phyloP scores from a whole-genome alignment of 2,888 invertebrate species.

The Smittia aterrima region DNA sequence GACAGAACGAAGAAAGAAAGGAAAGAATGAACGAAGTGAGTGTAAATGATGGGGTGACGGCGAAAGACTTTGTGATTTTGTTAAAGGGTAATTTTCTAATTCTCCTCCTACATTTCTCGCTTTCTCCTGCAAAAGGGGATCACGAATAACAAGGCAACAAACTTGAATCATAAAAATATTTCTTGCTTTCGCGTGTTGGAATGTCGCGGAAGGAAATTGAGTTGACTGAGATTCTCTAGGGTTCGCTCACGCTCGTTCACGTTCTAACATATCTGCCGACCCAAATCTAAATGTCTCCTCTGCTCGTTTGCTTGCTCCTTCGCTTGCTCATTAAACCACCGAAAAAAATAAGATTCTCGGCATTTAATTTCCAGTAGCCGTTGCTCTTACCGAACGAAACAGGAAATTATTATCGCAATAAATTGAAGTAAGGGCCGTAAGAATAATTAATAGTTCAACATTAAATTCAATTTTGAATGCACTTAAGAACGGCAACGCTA shows the following conservation, averaged over 20 bases:
- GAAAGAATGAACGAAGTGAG: background rate
- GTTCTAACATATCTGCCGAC: constrained; percentile 5
- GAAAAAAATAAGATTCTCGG: background rate
- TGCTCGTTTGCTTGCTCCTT: background rate
- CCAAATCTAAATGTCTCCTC: constrained; percentile 30
- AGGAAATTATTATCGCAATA: constrained; percentile 17
- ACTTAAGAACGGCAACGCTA: background rate
- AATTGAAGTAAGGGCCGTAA: background rate
- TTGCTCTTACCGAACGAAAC: background rate
- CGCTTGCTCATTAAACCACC: background rate
- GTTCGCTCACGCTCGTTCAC: background rate
- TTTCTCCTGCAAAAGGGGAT: background rate
- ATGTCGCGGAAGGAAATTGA: background rate
- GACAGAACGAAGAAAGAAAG: background rate
- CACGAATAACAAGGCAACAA: background rate
- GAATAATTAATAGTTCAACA: constrained; percentile 28
- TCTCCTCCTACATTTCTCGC: background rate
- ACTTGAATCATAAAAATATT: constrained; percentile 24
- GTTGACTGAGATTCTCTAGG: background rate
- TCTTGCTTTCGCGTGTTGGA: constrained; percentile 15
- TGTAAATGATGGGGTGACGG: constrained; percentile 19
- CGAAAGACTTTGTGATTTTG: constrained; percentile 2
- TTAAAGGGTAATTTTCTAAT: background rate
- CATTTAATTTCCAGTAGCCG: background rate
- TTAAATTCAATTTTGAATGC: constrained; percentile 33